Evolutionary conservation across 2,797 vertebrate genomes (phyloP).

Genomic region (Eidolon dupreanum): DNA sequence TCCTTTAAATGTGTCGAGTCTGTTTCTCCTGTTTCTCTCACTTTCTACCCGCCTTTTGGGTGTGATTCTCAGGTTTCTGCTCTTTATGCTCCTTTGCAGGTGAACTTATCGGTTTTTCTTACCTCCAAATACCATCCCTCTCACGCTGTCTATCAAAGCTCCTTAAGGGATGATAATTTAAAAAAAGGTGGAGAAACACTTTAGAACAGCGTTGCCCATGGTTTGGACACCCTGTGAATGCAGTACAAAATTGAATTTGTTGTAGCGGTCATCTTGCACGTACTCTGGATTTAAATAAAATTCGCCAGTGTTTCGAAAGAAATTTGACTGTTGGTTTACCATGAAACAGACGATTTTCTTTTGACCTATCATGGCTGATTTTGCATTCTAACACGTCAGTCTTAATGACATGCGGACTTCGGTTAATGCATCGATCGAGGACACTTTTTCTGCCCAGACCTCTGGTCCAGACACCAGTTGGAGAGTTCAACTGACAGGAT

Average conservation of each 20-base stretch:
- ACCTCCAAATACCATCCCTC: not conserved
- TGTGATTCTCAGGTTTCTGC: not conserved
- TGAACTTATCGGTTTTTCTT: not conserved
- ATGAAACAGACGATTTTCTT: not conserved
- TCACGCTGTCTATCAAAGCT: not conserved
- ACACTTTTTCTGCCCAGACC: not conserved
- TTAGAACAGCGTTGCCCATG: rapidly evolving
- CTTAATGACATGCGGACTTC: not conserved
- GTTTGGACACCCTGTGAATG: too few species aligned
- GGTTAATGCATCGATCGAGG: not conserved
- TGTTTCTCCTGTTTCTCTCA: rapidly evolving
- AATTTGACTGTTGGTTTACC: not conserved
- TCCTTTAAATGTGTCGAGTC: not conserved
- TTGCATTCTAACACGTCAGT: not conserved
- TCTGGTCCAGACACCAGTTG: not conserved
- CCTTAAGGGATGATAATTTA: too few species aligned
- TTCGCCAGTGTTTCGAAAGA: not conserved
- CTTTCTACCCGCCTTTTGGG: not conserved
- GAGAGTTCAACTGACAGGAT: not conserved
- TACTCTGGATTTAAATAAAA: not conserved
- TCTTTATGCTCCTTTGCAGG: not conserved
- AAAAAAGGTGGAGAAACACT: not conserved
- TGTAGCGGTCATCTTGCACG: not conserved
- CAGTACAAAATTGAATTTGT: not conserved
- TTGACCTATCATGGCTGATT: not conserved